Conservation (phyloP, 1,140 invertebrate species). For the Bombus confusus region DNA sequence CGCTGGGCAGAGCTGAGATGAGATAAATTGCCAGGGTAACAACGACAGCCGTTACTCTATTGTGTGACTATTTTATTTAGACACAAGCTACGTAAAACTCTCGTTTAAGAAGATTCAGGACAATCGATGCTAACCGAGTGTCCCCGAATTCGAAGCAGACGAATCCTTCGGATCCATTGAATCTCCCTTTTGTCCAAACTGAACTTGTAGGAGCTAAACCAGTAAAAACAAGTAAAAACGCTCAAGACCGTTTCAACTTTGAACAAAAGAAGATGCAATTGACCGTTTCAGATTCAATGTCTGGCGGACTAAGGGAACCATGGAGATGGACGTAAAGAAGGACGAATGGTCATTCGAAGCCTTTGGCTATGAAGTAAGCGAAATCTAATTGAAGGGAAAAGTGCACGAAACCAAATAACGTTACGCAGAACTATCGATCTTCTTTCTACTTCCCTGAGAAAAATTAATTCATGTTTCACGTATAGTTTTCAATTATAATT, state of each 20-base stretch:
- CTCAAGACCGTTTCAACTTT: neutral
- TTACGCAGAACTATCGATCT: neutral
- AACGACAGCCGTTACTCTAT: conserved; percentile 14
- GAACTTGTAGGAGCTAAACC: neutral
- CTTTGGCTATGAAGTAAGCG: conserved; percentile 15
- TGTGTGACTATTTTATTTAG: neutral
- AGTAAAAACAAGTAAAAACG: neutral
- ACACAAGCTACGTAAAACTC: neutral
- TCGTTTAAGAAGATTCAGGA: neutral
- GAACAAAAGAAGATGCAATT: conserved; percentile 2
- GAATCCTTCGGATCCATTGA: neutral
- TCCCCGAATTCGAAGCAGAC: neutral
- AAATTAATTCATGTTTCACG: neutral
- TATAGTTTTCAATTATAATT: neutral
- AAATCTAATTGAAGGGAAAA: conserved; percentile 37
- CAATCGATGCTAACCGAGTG: neutral
- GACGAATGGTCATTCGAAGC: conserved; percentile 18
- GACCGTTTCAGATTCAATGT: neutral
- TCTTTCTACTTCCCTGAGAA: neutral
- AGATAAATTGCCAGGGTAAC: conserved; percentile 41
- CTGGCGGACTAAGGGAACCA: conserved; percentile 47
- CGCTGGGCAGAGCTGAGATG: conserved; percentile 3
- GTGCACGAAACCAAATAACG: conserved; percentile 47
- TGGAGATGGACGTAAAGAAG: neutral
- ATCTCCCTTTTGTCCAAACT: neutral